Conservation (phyloP, 2,888 invertebrate genomes). For the Platycheirus rosarum region DNA sequence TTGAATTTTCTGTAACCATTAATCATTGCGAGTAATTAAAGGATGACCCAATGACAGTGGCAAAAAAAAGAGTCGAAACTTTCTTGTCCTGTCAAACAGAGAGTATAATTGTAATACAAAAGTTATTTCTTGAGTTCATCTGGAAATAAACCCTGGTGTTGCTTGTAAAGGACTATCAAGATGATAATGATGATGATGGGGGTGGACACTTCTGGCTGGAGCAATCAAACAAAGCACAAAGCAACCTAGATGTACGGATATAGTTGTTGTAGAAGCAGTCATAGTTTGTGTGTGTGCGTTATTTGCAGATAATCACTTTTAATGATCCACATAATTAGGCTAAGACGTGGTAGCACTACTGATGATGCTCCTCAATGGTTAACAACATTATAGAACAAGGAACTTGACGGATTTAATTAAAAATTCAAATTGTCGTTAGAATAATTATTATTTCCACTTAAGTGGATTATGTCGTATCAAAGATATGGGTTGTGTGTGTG, state of each 20-base stretch:
- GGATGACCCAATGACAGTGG: conserved; percentile 32
- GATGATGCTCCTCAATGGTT: conserved; percentile 27
- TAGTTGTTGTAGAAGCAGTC: conserved; percentile 23
- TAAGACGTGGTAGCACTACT: conserved; percentile 52
- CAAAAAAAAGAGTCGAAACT: conserved; percentile 3
- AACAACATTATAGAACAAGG: conserved; percentile 23
- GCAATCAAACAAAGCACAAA: conserved; percentile 32
- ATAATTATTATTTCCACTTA: conserved; percentile 66
- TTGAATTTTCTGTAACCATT: conserved; percentile 42
- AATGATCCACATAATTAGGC: conserved; percentile 71
- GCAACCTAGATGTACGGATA: conserved; percentile 2
- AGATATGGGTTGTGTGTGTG: neutral
- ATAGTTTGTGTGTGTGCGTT: conserved; percentile 27
- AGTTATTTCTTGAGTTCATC: conserved; percentile 49
- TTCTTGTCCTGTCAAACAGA: no score
- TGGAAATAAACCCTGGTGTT: conserved; percentile 30
- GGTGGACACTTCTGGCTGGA: conserved; percentile 34
- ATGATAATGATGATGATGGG: conserved; percentile 51
- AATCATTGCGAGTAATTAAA: conserved; percentile 58
- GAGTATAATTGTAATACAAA: conserved; percentile 27
- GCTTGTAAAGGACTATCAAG: conserved; percentile 28
- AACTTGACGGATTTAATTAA: conserved; percentile 68
- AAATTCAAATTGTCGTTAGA: conserved; percentile 64
- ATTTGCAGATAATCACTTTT: conserved; percentile 71
- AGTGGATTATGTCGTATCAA: conserved; percentile 45